These are phyloP conservation scores for Orthosia cruda DNA, from an alignment of 2,888 invertebrate genomes.

Conservation along the genomic window DNA sequence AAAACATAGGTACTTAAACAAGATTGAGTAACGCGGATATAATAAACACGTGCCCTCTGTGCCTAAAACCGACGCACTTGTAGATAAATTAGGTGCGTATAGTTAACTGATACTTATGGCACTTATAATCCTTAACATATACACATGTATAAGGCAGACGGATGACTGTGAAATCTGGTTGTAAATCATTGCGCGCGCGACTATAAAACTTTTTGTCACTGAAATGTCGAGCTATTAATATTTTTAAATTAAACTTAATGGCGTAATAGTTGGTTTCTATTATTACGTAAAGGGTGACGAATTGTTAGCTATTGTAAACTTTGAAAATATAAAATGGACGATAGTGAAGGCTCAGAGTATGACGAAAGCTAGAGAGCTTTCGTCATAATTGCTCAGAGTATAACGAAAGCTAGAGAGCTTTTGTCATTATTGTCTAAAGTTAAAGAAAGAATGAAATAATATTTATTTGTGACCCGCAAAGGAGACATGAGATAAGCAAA, in stretches of 20 bases:
- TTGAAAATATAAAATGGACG: neutral
- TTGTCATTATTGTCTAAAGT: neutral
- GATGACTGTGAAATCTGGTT: slow-evolving; percentile 84
- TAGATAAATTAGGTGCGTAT: slow-evolving; percentile 60
- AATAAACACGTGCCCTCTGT: slow-evolving; percentile 69
- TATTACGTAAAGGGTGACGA: slow-evolving; percentile 32
- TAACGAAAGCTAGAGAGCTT: neutral
- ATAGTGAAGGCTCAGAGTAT: neutral
- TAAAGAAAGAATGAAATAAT: too few relatives aligned
- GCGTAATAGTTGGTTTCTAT: slow-evolving; percentile 49
- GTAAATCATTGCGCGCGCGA: slow-evolving; percentile 84
- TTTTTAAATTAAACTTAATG: slow-evolving; percentile 66
- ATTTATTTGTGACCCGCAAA: too few relatives aligned
- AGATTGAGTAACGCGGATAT: slow-evolving; percentile 66
- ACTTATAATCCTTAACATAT: slow-evolving; percentile 68
- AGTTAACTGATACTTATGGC: slow-evolving; percentile 67
- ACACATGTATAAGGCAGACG: slow-evolving; percentile 71
- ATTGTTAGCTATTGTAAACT: slow-evolving; percentile 2
- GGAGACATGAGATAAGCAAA: too few relatives aligned
- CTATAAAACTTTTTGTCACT: slow-evolving; percentile 88
- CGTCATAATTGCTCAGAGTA: neutral
- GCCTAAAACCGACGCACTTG: slow-evolving; percentile 65
- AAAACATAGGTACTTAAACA: slow-evolving; percentile 59
- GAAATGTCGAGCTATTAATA: slow-evolving; percentile 64
- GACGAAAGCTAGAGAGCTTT: neutral